Percentiles rank a stretch among this genome's conserved stretches.
phyloP scores from a whole-genome alignment of 2,113 vertebrate species.

The Hemichromis elongatus region DNA sequence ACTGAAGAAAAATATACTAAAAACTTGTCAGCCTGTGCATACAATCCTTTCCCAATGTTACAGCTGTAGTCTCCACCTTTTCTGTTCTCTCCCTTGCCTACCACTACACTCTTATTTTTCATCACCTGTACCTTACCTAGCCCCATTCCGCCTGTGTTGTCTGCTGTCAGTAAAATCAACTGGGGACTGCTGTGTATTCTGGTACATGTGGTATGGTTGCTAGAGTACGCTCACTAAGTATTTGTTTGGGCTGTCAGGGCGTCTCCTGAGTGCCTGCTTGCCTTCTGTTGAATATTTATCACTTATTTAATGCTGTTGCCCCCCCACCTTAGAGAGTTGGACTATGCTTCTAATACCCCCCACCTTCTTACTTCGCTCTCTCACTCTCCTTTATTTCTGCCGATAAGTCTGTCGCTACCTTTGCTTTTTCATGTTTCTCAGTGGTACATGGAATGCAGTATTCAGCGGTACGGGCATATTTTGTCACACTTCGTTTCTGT shows the following conservation, averaged over 20 bases:
- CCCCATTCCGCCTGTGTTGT: constrained; percentile 33
- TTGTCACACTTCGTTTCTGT: background rate
- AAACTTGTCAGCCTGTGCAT: constrained; percentile 22
- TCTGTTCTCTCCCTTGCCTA: background rate
- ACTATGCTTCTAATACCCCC: constrained; percentile 34
- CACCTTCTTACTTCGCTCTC: background rate
- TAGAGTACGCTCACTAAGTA: constrained; percentile 47
- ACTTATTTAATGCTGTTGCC: constrained; percentile 41
- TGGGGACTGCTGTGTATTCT: constrained; percentile 50
- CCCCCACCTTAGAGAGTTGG: constrained; percentile 28
- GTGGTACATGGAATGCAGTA: background rate
- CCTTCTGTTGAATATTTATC: constrained; percentile 68
- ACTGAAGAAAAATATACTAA: constrained; percentile 4
- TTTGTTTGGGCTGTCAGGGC: constrained; percentile 68
- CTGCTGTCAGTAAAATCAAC: constrained; percentile 52
- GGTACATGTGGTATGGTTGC: constrained; percentile 43
- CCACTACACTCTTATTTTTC: constrained; percentile 26
- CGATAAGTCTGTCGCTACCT: background rate
- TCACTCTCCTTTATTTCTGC: background rate
- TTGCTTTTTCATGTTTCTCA: background rate
- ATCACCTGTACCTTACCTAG: constrained; percentile 16
- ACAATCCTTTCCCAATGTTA: background rate
- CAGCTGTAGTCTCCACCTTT: background rate
- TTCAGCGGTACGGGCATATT: background rate
- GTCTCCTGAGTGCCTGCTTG: constrained; percentile 52